These are phyloP conservation scores for Alligator sinensis DNA, from an alignment of 2,113 vertebrate species.

Conservation along the genomic window DNA sequence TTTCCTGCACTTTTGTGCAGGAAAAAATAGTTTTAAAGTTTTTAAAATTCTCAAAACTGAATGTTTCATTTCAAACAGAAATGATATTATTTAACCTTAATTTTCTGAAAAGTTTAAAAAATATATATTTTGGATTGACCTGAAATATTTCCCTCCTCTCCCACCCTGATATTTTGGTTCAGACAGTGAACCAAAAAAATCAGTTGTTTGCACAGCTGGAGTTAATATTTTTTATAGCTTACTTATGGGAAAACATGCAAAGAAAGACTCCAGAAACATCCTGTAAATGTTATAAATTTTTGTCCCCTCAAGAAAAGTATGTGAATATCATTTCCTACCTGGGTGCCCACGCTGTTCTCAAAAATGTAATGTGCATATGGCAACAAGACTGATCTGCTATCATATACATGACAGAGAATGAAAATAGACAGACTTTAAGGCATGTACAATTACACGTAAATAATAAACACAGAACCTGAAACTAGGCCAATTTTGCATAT, in stretches of 20 bases:
- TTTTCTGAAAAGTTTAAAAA: conserved; percentile 45
- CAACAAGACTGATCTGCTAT: conserved; percentile 4
- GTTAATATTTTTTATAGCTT: conserved; percentile 58
- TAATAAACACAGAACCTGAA: not conserved
- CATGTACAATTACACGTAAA: not conserved
- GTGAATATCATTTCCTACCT: conserved; percentile 34
- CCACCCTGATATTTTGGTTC: conserved; percentile 39
- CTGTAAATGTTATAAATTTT: conserved; percentile 54
- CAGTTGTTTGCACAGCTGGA: conserved; percentile 45
- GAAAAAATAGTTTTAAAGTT: not conserved
- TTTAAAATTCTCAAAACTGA: not conserved
- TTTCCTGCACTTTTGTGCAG: not conserved
- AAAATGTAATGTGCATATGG: not conserved
- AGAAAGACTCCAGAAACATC: conserved; percentile 40
- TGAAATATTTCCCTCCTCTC: conserved; percentile 40
- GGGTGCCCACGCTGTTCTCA: not conserved
- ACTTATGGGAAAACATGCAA: conserved; percentile 64
- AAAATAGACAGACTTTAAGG: conserved; percentile 18
- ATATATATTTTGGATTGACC: conserved; percentile 58
- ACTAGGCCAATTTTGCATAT: not conserved
- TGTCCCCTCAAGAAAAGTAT: conserved; percentile 22
- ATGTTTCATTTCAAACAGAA: conserved; percentile 37
- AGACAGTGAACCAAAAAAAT: conserved; percentile 61
- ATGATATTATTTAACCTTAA: conserved; percentile 52
- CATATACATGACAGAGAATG: not conserved